phyloP scores from a whole-genome alignment of 1,140 invertebrate species.

The Harlomillsia oculata region DNA sequence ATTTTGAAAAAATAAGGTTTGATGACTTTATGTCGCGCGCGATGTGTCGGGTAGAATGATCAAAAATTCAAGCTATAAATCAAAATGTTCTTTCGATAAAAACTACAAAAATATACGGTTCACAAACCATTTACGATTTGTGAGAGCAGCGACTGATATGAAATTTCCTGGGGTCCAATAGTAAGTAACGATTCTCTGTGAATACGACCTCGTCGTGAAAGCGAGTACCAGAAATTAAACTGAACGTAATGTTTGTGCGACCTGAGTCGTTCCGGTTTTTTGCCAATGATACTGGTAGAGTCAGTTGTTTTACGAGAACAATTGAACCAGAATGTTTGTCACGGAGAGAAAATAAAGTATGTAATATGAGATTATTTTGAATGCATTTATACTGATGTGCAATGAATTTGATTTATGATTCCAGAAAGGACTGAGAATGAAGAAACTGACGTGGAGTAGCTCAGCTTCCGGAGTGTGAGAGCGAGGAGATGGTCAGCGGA shows the following conservation, averaged over 20 bases:
- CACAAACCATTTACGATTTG: conserved; percentile 30
- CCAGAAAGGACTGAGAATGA: conserved; percentile 15
- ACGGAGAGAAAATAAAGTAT: too few relatives aligned
- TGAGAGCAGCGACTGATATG: too few relatives aligned
- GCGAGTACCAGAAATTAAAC: too few relatives aligned
- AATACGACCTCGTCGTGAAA: too few relatives aligned
- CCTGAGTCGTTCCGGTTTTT: too few relatives aligned
- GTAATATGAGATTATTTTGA: too few relatives aligned
- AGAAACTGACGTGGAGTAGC: conserved; percentile 7
- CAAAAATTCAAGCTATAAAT: conserved; percentile 23
- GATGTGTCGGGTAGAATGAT: conserved; percentile 1
- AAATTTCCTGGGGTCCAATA: too few relatives aligned
- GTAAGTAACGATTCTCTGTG: too few relatives aligned
- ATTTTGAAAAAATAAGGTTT: conserved; percentile 1
- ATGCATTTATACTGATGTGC: not conserved
- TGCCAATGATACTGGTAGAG: too few relatives aligned
- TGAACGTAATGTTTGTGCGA: too few relatives aligned
- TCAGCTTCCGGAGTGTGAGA: not conserved
- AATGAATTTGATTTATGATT: conserved; percentile 9
- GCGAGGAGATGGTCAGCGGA: conserved; percentile 18
- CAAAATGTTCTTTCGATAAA: conserved; percentile 8
- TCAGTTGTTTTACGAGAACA: too few relatives aligned
- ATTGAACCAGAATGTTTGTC: too few relatives aligned
- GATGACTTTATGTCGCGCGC: conserved; percentile 16
- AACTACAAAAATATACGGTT: not conserved